Evolutionary conservation across 2,113 vertebrate species (phyloP).

Genomic region (Elephas maximus): DNA sequence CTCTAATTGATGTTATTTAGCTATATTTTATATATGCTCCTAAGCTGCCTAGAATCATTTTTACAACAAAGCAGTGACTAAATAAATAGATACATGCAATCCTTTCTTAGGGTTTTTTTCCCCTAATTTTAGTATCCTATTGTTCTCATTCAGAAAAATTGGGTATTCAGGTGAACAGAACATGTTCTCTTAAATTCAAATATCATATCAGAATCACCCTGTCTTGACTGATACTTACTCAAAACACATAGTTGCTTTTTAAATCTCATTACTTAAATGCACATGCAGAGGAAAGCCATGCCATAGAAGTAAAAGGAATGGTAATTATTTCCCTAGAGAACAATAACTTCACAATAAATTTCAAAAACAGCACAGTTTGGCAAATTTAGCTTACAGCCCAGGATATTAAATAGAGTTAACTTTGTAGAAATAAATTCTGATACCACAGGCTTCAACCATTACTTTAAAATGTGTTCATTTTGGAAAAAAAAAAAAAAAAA

Average conservation of each 20-base stretch:
- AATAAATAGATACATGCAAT: conserved; percentile 28
- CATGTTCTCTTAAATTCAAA: conserved; percentile 22
- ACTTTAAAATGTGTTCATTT: conserved; percentile 74
- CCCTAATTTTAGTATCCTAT: conserved; percentile 54
- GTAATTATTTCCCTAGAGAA: conserved; percentile 87
- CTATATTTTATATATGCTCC: neutral
- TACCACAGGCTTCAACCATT: conserved; percentile 76
- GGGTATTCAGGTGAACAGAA: neutral
- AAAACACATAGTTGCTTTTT: conserved; percentile 68
- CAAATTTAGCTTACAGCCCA: conserved; percentile 84
- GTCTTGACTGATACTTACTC: conserved; percentile 65
- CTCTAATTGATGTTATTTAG: conserved; percentile 51
- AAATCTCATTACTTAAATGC: conserved; percentile 69
- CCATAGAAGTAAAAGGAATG: conserved; percentile 75
- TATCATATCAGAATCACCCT: conserved; percentile 36
- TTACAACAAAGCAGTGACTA: conserved; percentile 27
- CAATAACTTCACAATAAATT: conserved; percentile 86
- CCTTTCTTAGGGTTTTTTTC: conserved; percentile 28
- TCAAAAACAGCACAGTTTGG: conserved; percentile 85
- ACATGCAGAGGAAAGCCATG: conserved; percentile 81
- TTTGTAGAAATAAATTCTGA: conserved; percentile 83
- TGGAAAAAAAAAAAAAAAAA: neutral
- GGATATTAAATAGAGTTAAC: conserved; percentile 80
- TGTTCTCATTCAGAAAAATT: conserved; percentile 62
- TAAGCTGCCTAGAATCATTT: conserved; percentile 5